phyloP scores from a whole-genome alignment of 2,797 vertebrate genomes.

The Hylomyscus alleni region DNA sequence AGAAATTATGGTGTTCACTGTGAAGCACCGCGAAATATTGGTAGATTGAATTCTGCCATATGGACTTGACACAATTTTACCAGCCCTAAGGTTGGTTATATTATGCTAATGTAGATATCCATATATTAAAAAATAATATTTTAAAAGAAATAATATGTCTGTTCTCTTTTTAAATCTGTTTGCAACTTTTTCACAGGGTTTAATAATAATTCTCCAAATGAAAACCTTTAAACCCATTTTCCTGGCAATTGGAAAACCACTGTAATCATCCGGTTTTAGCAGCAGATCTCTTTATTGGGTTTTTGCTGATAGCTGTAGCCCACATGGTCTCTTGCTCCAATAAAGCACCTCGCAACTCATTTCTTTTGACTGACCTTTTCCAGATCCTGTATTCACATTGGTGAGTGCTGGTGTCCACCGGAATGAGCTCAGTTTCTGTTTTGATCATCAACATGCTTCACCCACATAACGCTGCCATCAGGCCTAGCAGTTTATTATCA shows the following conservation, averaged over 20 bases:
- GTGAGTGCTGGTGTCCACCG: background rate
- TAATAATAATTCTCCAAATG: slow-evolving; percentile 71
- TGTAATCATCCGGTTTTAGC: slow-evolving; percentile 67
- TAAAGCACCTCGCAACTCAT: slow-evolving; percentile 58
- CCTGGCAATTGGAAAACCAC: slow-evolving; percentile 70
- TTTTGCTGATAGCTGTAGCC: slow-evolving; percentile 62
- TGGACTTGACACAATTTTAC: slow-evolving; percentile 66
- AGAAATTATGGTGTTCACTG: slow-evolving; percentile 73
- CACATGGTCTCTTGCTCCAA: slow-evolving; percentile 25
- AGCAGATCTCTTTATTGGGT: slow-evolving; percentile 53
- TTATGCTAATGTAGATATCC: slow-evolving; percentile 55
- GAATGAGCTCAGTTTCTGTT: slow-evolving; percentile 45
- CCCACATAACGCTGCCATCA: slow-evolving; percentile 3
- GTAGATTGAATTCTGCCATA: slow-evolving; percentile 70
- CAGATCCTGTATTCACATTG: slow-evolving; percentile 48
- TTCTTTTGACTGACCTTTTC: slow-evolving; percentile 57
- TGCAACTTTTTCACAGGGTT: slow-evolving; percentile 69
- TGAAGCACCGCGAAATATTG: slow-evolving; percentile 66
- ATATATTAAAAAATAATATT: slow-evolving; percentile 61
- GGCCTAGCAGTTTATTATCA: slow-evolving; percentile 6
- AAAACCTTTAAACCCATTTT: slow-evolving; percentile 73
- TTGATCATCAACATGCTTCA: slow-evolving; percentile 36
- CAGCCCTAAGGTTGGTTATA: slow-evolving; percentile 51
- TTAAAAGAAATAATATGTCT: slow-evolving; percentile 60
- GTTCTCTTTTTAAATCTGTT: slow-evolving; percentile 69